Evolutionary conservation across 2,888 invertebrate species (phyloP).

Genomic region (Ormyrus labotus): DNA sequence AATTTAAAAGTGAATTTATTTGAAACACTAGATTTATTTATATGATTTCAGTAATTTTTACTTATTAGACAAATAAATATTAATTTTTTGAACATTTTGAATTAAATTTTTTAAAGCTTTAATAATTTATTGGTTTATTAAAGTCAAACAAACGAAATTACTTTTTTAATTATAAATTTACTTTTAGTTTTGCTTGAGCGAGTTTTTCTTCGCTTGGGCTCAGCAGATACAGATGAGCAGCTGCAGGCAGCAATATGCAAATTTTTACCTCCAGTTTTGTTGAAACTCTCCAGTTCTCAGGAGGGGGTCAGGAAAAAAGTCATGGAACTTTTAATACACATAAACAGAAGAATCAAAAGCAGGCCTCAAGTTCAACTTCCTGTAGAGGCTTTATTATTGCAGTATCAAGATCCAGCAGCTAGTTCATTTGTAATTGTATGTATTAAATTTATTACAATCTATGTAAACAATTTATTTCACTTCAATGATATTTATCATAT

Average conservation of each 20-base stretch:
- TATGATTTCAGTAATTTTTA: too few relatives aligned
- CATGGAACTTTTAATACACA: conserved; percentile 93
- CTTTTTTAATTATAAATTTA: too few relatives aligned
- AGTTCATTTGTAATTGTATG: conserved; percentile 88
- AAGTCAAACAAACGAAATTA: too few relatives aligned
- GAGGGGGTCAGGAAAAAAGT: conserved; percentile 91
- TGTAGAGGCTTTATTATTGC: conserved; percentile 87
- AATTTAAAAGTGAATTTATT: too few relatives aligned
- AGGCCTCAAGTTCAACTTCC: conserved; percentile 90
- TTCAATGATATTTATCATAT: conserved; percentile 58
- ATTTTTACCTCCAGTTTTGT: conserved; percentile 90
- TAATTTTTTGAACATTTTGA: too few relatives aligned
- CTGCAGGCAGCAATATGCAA: conserved; percentile 87
- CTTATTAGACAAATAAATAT: too few relatives aligned
- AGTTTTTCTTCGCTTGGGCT: conserved; percentile 91
- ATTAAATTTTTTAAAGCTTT: too few relatives aligned
- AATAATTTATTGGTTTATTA: too few relatives aligned
- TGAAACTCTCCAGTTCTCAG: conserved; percentile 92
- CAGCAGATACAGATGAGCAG: conserved; percentile 92
- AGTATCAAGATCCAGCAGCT: conserved; percentile 87
- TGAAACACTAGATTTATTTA: too few relatives aligned
- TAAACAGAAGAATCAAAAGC: conserved; percentile 92
- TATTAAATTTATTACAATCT: conserved; percentile 57
- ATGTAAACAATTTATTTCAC: conserved; percentile 29
- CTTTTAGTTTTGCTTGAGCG: conserved; percentile 83